Conservation (phyloP, 2,888 invertebrate species). For the Dryadula phaetusa region DNA sequence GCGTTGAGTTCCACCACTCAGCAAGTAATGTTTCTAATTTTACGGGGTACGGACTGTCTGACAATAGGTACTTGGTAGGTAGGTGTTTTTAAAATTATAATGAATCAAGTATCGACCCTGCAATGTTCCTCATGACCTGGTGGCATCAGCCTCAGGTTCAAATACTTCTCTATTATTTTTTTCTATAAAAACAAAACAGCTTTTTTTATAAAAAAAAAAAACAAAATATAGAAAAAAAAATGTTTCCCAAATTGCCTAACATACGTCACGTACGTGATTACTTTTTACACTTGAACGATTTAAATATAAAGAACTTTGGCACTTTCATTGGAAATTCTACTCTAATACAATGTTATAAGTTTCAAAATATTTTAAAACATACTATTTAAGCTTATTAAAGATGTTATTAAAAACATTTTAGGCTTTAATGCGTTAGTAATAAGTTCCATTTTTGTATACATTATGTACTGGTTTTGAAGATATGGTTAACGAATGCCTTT, state of each 20-base stretch:
- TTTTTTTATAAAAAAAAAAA: no score
- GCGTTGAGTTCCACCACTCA: no score
- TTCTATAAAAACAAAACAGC: no score
- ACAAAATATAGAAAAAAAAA: conserved; percentile 1
- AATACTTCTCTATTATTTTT: no score
- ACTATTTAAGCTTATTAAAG: conserved; percentile 29
- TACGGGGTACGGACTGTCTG: no score
- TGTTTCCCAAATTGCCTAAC: conserved; percentile 7
- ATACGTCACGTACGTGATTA: conserved; percentile 24
- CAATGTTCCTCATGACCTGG: no score
- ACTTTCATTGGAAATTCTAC: conserved; percentile 8
- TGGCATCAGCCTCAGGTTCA: no score
- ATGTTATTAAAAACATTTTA: conserved; percentile 15
- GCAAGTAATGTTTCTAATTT: no score
- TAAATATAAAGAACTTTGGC: conserved; percentile 28
- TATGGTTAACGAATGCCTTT: conserved; percentile 48
- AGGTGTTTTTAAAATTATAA: no score
- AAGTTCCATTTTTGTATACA: conserved; percentile 7
- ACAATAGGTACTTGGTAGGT: no score
- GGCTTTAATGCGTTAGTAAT: neutral
- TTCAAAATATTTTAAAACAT: conserved; percentile 2
- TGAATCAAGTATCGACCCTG: no score
- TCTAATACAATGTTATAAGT: conserved; percentile 5
- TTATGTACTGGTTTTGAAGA: conserved; percentile 43
- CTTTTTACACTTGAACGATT: conserved; percentile 29